These are phyloP conservation scores for Latheticus oryzae DNA, from an alignment of 2,888 invertebrate species.

Conservation along the genomic window DNA sequence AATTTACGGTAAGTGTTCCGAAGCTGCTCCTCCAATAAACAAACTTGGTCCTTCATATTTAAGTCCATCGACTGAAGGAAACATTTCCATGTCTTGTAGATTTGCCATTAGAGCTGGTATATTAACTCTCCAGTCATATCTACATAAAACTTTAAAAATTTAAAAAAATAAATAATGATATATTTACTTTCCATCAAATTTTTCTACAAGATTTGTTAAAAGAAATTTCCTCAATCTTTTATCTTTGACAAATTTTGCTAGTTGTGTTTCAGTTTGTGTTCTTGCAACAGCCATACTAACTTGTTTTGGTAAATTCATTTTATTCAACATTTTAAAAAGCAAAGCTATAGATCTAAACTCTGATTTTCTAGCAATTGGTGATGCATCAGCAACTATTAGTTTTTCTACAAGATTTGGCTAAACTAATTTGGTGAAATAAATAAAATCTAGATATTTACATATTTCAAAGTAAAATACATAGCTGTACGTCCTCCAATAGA, in stretches of 20 bases:
- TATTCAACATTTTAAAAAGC: slow-evolving; percentile 76
- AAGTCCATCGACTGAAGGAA: slow-evolving; percentile 68
- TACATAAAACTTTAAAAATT: slow-evolving; percentile 48
- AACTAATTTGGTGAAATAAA: too few species aligned
- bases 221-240: slow-evolving; percentile 80
- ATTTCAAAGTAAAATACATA: slow-evolving; percentile 84
- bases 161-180: too few species aligned
- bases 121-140: slow-evolving; percentile 84
- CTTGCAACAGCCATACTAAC: slow-evolving; percentile 78
- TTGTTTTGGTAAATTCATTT: slow-evolving; percentile 71
- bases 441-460: slow-evolving; percentile 69
- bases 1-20: slow-evolving; percentile 81
- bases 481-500: slow-evolving; percentile 96
- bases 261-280: slow-evolving; percentile 73
- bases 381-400: slow-evolving; percentile 79
- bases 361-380: slow-evolving; percentile 73
- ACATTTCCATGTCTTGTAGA: slow-evolving; percentile 73
- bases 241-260: slow-evolving; percentile 71
- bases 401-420: slow-evolving; percentile 74
- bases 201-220: slow-evolving; percentile 81
- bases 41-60: slow-evolving; percentile 74
- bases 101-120: slow-evolving; percentile 77
- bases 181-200: slow-evolving; percentile 59
- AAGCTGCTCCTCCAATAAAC: slow-evolving; percentile 87
- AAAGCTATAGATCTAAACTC: slow-evolving; percentile 72